Evolutionary conservation across 2,888 invertebrate species (phyloP), one percentile per base, ranked within the genome.

Genomic region (Chrysodeixis includens): DNA sequence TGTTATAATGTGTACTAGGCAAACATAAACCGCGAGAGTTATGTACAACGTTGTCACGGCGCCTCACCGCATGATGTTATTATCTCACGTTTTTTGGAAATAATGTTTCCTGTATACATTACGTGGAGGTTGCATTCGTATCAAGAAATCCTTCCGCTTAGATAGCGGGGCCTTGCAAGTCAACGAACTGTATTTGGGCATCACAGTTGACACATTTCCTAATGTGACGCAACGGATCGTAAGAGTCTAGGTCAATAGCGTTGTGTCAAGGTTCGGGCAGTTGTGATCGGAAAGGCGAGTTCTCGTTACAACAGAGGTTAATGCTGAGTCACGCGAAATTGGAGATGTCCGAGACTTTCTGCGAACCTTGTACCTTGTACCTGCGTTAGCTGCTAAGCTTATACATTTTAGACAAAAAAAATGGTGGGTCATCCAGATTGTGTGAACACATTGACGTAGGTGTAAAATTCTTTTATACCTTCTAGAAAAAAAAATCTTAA

Each of bases 101-200:
- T 59, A 68, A 74, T 74, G 65, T 80, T 79, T 79, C 79, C 79
- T 79, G 78, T 72, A 60, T 53, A 63, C 60, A 58, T 69, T 71
- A 55, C 44, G n/a, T 44, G 75, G 79, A 80, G 81, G 78, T 78
- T 71, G 65, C 30, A 55, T 71, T 71, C 62, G 52, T 78, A 66
- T 81, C 72, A 55, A 65, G 67, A 78, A 73, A 74, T 79, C 75
- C 78, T 83, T 83, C 83, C 82, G 78, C 66, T 68, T 49, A 72
- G 76, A 81, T 83, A 79, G 51, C 53, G 66, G 57, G 62, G 62
- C 83, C 83, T 83, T 74, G 75, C 4, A 55, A 69, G 75, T 62
- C 79, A 69, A 71, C 69, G 79, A 76, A 75, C 81, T 73, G 62
- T 71, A 66, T 76, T 76, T 81, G 68, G 76, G 40, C 66, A 68